These are phyloP conservation scores for Bettongia penicillata DNA, from an alignment of 2,113 vertebrate genomes.

Conservation along the genomic window DNA sequence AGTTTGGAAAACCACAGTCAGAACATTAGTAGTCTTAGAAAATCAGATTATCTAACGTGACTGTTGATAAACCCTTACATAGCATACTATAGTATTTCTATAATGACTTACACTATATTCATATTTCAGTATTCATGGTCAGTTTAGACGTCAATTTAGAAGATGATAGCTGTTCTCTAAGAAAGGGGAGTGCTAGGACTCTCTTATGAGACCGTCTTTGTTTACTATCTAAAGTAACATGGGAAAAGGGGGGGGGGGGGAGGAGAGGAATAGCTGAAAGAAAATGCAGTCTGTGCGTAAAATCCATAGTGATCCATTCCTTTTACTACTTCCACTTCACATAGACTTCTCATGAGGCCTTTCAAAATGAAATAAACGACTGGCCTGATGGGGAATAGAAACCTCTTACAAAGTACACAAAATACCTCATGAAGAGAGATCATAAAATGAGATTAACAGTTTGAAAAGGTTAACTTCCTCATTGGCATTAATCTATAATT, in stretches of 20 bases:
- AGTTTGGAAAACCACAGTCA: conserved; percentile 51
- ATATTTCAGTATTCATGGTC: conserved; percentile 70
- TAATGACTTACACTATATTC: conserved; percentile 77
- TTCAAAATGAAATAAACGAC: conserved; percentile 72
- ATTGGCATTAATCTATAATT: conserved; percentile 72
- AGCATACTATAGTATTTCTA: conserved; percentile 73
- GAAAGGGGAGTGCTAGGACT: conserved; percentile 40
- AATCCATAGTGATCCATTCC: conserved; percentile 75
- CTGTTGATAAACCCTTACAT: conserved; percentile 75
- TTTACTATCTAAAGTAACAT: conserved; percentile 71
- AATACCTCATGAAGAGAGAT: conserved; percentile 71
- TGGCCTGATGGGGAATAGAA: conserved; percentile 61
- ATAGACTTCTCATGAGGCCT: conserved; percentile 62
- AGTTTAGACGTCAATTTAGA: conserved; percentile 66
- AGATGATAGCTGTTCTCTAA: conserved; percentile 69
- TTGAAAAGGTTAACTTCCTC: conserved; percentile 49
- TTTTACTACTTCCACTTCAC: conserved; percentile 60
- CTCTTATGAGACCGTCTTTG: conserved; percentile 75
- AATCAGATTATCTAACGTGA: conserved; percentile 70
- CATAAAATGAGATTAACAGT: conserved; percentile 74
- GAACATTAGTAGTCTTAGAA: conserved; percentile 62
- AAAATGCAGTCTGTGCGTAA: conserved; percentile 83
- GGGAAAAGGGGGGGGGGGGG: conserved; percentile 73
- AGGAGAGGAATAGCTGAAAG: conserved; percentile 78
- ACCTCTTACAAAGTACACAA: conserved; percentile 75